Percentiles rank a stretch among this genome's conserved stretches.
phyloP scores from a whole-genome alignment of 2,888 invertebrate genomes.

The Clusia tigrina region DNA sequence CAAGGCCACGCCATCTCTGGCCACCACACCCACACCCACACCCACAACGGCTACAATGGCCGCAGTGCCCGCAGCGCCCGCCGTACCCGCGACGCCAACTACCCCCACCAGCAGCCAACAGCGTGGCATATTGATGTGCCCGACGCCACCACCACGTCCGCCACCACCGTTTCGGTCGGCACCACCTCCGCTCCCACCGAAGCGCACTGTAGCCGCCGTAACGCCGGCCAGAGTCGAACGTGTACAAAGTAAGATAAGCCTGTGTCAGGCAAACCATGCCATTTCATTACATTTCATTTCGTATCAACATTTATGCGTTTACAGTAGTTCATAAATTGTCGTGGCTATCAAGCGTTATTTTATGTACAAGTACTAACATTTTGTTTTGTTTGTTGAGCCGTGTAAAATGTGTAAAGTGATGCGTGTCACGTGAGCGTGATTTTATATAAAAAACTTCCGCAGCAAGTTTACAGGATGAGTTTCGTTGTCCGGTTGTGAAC shows the following conservation, averaged over 20 bases:
- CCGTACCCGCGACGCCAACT: constrained; percentile 20
- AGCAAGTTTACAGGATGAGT: no score
- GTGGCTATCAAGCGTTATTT: not conserved
- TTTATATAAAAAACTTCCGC: no score
- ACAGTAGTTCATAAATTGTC: not conserved
- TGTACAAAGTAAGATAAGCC: constrained; percentile 55
- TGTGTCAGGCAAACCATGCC: not conserved
- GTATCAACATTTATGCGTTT: not conserved
- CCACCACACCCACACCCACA: constrained; percentile 29
- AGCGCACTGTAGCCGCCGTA: constrained; percentile 40
- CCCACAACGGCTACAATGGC: constrained; percentile 17
- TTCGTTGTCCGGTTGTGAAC: no score
- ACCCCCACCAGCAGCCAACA: constrained; percentile 11
- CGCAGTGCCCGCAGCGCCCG: constrained; percentile 10
- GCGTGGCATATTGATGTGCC: constrained; percentile 46
- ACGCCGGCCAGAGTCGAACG: constrained; percentile 46
- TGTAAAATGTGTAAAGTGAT: no score
- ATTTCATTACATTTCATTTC: constrained; percentile 15
- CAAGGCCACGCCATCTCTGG: constrained; percentile 33
- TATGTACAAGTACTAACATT: no score
- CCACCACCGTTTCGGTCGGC: constrained; percentile 44
- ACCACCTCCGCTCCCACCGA: constrained; percentile 44
- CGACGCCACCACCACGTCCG: constrained; percentile 51
- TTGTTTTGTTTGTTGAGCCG: constrained; percentile 1
- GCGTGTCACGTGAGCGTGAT: no score